These are phyloP conservation scores for Myrmophylax atrothorax DNA, from an alignment of 2,113 vertebrate genomes.

Conservation along the genomic window DNA sequence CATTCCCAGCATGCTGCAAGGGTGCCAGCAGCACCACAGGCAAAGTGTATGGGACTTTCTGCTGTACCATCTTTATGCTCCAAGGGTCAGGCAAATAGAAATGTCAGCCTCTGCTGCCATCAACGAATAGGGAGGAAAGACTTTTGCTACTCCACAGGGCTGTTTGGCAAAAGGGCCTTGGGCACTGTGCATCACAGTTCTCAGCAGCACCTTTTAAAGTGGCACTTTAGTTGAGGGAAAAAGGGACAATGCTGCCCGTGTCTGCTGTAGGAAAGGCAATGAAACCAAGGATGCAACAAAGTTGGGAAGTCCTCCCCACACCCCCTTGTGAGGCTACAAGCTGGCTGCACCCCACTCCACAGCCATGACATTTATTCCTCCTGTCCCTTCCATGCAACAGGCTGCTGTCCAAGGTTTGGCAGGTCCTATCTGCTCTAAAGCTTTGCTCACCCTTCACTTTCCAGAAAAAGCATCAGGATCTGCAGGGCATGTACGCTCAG, in stretches of 20 bases:
- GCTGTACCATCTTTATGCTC: not conserved
- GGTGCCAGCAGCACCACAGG: not conserved
- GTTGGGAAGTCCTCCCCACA: not conserved
- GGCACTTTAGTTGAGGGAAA: not conserved
- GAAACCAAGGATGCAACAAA: not conserved
- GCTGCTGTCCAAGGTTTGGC: not conserved
- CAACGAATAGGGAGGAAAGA: not conserved
- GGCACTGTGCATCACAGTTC: not conserved
- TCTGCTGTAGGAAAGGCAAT: not conserved
- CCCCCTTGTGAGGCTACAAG: not conserved
- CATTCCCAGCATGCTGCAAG: not conserved
- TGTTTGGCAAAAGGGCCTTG: not conserved
- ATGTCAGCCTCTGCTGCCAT: not conserved
- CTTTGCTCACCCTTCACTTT: not conserved
- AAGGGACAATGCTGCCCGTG: not conserved
- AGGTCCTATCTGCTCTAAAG: not conserved
- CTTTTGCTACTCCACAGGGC: not conserved
- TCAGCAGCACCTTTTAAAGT: not conserved
- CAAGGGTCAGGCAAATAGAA: not conserved
- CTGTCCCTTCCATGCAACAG: not conserved
- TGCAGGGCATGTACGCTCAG: not conserved
- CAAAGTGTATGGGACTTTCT: not conserved
- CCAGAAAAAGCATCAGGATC: not conserved
- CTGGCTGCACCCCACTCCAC: not conserved
- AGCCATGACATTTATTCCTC: not conserved